Conservation (phyloP, 2,888 invertebrate genomes). For the Volucella inflata region DNA sequence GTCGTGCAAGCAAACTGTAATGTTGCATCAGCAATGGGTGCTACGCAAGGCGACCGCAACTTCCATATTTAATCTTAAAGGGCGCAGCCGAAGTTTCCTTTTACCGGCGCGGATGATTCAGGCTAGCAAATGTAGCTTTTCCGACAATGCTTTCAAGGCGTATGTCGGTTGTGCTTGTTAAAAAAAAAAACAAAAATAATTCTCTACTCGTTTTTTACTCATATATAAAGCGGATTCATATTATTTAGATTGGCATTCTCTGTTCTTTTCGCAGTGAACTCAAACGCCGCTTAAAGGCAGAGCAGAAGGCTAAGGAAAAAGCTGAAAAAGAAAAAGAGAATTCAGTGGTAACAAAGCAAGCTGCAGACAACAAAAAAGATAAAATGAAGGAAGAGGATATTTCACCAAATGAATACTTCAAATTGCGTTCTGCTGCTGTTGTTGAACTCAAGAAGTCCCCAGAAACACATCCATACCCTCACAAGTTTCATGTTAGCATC, state of each 20-base stretch:
- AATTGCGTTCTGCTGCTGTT: constrained; percentile 91
- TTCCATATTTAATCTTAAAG: not conserved
- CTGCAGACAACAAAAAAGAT: constrained; percentile 81
- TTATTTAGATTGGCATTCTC: not conserved
- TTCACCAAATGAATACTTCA: constrained; percentile 97
- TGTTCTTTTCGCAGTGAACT: constrained; percentile 89
- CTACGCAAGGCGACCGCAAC: not conserved
- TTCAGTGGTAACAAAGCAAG: constrained; percentile 79
- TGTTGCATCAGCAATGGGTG: constrained; percentile 53
- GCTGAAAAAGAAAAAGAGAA: constrained; percentile 87
- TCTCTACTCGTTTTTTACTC: not conserved
- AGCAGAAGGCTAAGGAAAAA: constrained; percentile 97
- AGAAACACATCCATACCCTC: constrained; percentile 95
- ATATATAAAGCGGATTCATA: not conserved
- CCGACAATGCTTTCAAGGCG: constrained; percentile 54
- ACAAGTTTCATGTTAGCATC: constrained; percentile 96
- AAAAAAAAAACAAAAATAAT: constrained; percentile 3
- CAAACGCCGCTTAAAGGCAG: constrained; percentile 95
- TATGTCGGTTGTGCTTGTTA: constrained; percentile 48
- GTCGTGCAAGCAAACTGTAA: constrained; percentile 32
- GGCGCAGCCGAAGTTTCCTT: not conserved
- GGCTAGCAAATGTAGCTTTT: constrained; percentile 19
- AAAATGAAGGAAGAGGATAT: constrained; percentile 90
- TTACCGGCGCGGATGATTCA: constrained; percentile 18
- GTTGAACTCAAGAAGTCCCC: constrained; percentile 90